Percentiles rank a stretch among this genome's conserved stretches.
phyloP scores from a whole-genome alignment of 2,888 invertebrate genomes.

The Spisula solida region DNA sequence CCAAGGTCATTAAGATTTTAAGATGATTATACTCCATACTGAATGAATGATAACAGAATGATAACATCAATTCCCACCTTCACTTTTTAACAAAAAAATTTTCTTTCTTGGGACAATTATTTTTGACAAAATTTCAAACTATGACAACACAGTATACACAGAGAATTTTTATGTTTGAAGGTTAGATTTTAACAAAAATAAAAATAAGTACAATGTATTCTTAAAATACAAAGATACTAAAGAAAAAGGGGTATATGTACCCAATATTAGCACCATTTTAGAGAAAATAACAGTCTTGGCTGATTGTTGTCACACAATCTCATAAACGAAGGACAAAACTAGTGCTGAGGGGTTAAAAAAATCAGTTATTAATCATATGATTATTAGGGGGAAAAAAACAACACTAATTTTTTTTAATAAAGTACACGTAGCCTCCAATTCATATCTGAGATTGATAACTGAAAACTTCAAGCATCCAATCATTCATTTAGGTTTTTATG shows the following conservation, averaged over 20 bases:
- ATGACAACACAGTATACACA: background rate
- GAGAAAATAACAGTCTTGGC: no score
- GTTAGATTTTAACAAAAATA: background rate
- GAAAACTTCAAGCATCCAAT: background rate
- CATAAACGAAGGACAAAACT: no score
- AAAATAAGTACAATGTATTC: background rate
- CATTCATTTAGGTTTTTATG: background rate
- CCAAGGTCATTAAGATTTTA: background rate
- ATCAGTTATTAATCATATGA: background rate
- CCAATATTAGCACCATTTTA: no score
- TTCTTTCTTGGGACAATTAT: conserved; percentile 15
- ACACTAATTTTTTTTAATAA: background rate
- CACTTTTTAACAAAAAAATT: background rate
- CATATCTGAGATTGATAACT: background rate
- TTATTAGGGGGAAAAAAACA: background rate
- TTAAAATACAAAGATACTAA: background rate
- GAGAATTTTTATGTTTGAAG: background rate
- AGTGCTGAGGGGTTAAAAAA: no score
- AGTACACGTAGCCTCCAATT: background rate
- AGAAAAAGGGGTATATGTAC: no score
- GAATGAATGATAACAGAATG: background rate
- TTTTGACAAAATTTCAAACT: background rate
- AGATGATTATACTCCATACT: background rate
- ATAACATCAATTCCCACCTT: conserved; percentile 1
- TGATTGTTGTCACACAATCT: no score